These are phyloP conservation scores for Astur gentilis DNA, from an alignment of 2,113 vertebrate species.

Conservation along the genomic window DNA sequence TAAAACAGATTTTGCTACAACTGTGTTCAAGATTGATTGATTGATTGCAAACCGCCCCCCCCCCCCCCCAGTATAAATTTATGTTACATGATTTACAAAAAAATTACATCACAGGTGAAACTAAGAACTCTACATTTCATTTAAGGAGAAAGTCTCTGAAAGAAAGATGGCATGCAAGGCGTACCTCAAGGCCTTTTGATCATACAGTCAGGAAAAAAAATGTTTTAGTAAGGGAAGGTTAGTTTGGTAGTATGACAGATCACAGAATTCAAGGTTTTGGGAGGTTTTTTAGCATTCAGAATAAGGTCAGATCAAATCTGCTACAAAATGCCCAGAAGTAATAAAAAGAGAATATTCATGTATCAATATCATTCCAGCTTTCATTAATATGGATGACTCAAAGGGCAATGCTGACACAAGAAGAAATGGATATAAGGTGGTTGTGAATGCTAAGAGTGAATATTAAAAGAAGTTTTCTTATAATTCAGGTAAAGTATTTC, in stretches of 20 bases:
- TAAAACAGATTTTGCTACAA: neutral
- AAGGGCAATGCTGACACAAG: neutral
- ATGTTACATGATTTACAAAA: neutral
- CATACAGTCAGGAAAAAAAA: neutral
- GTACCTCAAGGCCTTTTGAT: slow-evolving; percentile 4
- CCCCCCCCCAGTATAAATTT: neutral
- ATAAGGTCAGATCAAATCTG: neutral
- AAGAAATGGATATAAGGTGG: neutral
- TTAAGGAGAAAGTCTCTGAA: neutral
- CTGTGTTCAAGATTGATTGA: neutral
- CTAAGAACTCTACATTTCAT: neutral
- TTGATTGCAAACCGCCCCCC: neutral
- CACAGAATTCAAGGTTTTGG: neutral
- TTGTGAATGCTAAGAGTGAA: neutral
- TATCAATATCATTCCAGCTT: neutral
- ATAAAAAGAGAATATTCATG: slow-evolving; percentile 38
- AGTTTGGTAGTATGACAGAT: neutral
- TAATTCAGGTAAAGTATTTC: neutral
- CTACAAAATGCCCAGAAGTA: slow-evolving; percentile 22
- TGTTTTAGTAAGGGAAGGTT: neutral
- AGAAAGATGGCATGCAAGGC: neutral
- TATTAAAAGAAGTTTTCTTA: neutral
- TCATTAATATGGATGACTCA: neutral
- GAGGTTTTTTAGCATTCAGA: neutral
- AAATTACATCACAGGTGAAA: neutral